Conservation (phyloP, 2,888 invertebrate species). For the Tetramorium bicarinatum region DNA sequence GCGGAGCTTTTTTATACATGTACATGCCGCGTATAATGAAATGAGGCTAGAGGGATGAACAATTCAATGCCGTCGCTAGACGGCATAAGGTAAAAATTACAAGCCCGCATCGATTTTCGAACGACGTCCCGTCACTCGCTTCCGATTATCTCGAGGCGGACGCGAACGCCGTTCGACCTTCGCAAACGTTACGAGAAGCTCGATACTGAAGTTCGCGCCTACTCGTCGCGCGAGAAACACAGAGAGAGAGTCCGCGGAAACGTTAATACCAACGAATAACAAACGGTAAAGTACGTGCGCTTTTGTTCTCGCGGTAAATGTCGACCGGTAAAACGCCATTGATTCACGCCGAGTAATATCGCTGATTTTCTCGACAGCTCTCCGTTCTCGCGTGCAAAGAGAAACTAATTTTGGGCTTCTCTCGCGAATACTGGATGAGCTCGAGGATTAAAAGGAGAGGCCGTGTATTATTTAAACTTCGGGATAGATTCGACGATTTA, state of each 20-base stretch:
- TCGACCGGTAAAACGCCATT: slow-evolving; percentile 36
- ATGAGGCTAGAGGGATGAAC: slow-evolving; percentile 21
- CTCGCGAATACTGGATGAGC: background rate
- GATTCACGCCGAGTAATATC: slow-evolving; percentile 21
- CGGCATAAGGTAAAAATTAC: slow-evolving; percentile 50
- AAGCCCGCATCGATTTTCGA: slow-evolving; percentile 54
- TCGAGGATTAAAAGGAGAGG: background rate
- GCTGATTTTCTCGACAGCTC: slow-evolving; percentile 26
- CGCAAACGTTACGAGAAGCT: slow-evolving; percentile 52
- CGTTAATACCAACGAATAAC: slow-evolving; percentile 50
- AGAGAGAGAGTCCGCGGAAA: slow-evolving; percentile 22
- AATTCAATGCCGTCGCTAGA: slow-evolving; percentile 46
- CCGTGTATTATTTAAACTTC: background rate
- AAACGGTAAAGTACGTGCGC: slow-evolving; percentile 32
- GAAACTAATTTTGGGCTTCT: background rate
- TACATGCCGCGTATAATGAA: background rate
- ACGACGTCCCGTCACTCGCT: slow-evolving; percentile 52
- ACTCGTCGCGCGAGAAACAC: slow-evolving; percentile 42
- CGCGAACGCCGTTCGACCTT: slow-evolving; percentile 44
- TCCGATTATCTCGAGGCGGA: slow-evolving; percentile 53
- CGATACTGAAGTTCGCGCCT: slow-evolving; percentile 53
- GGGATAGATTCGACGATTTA: background rate
- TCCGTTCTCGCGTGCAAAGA: background rate
- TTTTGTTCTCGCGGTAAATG: slow-evolving; percentile 49
- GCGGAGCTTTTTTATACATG: background rate